Evolutionary conservation across 2,797 vertebrate species (phyloP).

Genomic region (Galagoides demidoff): DNA sequence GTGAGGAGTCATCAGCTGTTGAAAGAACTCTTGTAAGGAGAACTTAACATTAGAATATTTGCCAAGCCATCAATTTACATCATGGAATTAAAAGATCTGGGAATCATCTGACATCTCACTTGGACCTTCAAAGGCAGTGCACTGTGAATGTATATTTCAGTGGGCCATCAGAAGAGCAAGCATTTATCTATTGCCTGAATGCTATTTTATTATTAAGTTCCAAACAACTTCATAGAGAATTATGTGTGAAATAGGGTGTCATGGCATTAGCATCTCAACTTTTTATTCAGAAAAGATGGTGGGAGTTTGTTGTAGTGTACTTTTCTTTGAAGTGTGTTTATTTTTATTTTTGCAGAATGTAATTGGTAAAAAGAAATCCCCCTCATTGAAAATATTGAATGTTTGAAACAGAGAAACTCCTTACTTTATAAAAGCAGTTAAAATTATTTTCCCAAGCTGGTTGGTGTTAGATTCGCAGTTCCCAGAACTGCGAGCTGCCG

Average conservation of each 20-base stretch:
- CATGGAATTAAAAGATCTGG: conserved; percentile 80
- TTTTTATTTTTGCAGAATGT: conserved; percentile 58
- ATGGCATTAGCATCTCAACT: conserved; percentile 62
- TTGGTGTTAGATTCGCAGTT: background rate
- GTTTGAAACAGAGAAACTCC: background rate
- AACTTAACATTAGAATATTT: conserved; percentile 81
- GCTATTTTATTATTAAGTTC: conserved; percentile 80
- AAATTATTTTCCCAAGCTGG: background rate
- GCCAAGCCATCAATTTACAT: conserved; percentile 81
- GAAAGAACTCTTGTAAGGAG: conserved; percentile 79
- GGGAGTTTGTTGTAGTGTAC: conserved; percentile 55
- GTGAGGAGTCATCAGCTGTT: conserved; percentile 80
- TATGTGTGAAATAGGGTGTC: conserved; percentile 70
- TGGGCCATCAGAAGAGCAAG: conserved; percentile 65
- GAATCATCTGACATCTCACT: conserved; percentile 83
- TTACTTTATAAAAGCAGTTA: background rate
- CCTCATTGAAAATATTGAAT: background rate
- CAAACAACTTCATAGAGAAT: conserved; percentile 58
- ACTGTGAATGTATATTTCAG: conserved; percentile 72
- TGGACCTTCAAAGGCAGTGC: conserved; percentile 75
- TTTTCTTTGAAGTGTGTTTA: conserved; percentile 62
- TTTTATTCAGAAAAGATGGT: conserved; percentile 74
- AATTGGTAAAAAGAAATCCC: background rate
- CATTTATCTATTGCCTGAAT: conserved; percentile 76
- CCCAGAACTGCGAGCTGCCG: background rate